Percentiles rank a stretch among this genome's conserved stretches.
These are phyloP conservation scores for Limnothrissa miodon DNA, from an alignment of 2,113 vertebrate species.

Conservation along the genomic window DNA sequence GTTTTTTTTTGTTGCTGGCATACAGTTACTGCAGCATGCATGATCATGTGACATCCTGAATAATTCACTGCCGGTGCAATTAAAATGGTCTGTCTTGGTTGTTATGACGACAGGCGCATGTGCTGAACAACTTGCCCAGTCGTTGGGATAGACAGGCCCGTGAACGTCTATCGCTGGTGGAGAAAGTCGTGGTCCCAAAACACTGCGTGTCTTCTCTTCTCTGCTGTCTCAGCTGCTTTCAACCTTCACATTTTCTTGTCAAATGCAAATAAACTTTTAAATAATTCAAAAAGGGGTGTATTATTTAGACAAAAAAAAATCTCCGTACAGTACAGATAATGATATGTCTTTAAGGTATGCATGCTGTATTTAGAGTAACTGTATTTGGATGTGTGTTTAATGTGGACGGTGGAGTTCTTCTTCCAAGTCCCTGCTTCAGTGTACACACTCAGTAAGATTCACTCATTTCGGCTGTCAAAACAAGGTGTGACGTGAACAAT, in stretches of 20 bases:
- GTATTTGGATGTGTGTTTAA: background rate
- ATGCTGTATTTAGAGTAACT: slow-evolving; percentile 2
- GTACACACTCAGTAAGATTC: background rate
- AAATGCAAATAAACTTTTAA: background rate
- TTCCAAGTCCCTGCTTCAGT: background rate
- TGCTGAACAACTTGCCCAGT: background rate
- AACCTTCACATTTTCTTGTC: background rate
- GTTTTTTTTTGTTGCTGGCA: background rate
- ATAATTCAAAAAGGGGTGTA: background rate
- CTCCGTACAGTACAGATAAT: background rate
- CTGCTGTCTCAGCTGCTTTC: background rate
- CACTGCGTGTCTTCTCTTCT: background rate
- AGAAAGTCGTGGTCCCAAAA: background rate
- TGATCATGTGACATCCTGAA: background rate
- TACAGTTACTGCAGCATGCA: background rate
- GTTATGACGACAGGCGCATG: background rate
- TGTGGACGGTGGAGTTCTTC: background rate
- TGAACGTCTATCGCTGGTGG: background rate
- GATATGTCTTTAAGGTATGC: background rate
- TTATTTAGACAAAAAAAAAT: background rate
- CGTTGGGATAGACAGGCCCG: background rate
- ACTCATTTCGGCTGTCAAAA: background rate
- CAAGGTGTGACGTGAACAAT: background rate
- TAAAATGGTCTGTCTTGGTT: background rate
- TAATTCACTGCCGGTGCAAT: background rate